Evolutionary conservation across 1,140 invertebrate species (phyloP), one percentile per base, ranked within the genome.

Genomic region (Scaptodrosophila lebanonensis): DNA sequence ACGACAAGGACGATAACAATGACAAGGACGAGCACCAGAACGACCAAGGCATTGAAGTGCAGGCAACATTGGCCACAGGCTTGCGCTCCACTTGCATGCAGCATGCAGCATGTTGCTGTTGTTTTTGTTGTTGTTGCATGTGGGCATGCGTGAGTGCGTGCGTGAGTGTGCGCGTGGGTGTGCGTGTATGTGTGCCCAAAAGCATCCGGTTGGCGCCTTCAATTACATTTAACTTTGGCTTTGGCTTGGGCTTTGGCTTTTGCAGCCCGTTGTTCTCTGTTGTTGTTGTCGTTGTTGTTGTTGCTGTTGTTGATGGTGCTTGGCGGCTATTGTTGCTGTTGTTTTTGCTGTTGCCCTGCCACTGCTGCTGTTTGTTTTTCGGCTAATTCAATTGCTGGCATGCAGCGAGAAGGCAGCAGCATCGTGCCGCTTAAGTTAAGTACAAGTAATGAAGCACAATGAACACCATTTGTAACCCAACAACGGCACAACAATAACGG

Each of bases 361-460:
- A 3, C 30, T 50, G 39, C 39, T 48, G 43, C 36, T 60, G 39
- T 64, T 64, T 59, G 54, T 49, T 54, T 65, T 56, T 11, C 17
- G 42, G 54, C 59, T 67, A 72, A 67, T 67, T 72, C 64, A 65
- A 73, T 64, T 67, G 68, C 69, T 73, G 3, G 22, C 22, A 8
- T 4, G 3, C 3, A 3, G 3, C 8, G 22, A 25, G 8, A 25
- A 25, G n/a, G n/a, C n/a, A n/a, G n/a, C n/a, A n/a, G n/a, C n/a
- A n/a, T n/a, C 22, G 22, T 25, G 22, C 22, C 3, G 22, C 22
- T 25, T 25, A 3, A 25, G 3, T 25, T 67, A 42, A 58, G 58
- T 54, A 47, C 42, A 58, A 59, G 65, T 66, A 56, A 63, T 57
- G 52, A 62, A 58, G 43, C 45, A 48, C 42, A 54, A 33, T 48